Evolutionary conservation across 2,888 invertebrate genomes (phyloP).

Genomic region (Apotomis capreana): DNA sequence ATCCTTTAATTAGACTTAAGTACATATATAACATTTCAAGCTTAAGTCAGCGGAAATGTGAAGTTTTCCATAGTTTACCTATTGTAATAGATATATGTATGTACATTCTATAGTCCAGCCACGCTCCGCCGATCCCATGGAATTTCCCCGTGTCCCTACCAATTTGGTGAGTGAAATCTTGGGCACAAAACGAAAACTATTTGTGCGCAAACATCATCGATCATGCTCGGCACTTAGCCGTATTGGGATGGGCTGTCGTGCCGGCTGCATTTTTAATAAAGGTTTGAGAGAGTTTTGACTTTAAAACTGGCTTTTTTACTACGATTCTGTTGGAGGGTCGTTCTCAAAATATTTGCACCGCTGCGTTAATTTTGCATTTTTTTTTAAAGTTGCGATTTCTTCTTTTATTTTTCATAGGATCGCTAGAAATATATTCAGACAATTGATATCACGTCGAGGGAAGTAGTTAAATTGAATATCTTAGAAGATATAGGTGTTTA

Average conservation of each 20-base stretch:
- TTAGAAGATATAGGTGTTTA: too few relatives aligned
- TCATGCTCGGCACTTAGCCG: constrained; percentile 74
- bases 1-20: too few relatives aligned
- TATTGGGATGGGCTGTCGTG: constrained; percentile 57
- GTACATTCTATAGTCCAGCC: not conserved
- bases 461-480: too few relatives aligned
- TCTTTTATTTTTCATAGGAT: too few relatives aligned
- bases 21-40: too few relatives aligned
- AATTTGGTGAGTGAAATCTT: constrained; percentile 53
- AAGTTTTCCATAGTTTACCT: not conserved
- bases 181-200: constrained; percentile 77
- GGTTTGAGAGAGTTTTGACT: constrained; percentile 28
- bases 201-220: constrained; percentile 79
- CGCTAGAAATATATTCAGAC: too few relatives aligned
- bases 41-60: too few relatives aligned
- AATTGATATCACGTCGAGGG: too few relatives aligned
- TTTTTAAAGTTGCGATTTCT: too few relatives aligned
- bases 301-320: constrained; percentile 1
- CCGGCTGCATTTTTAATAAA: constrained; percentile 29
- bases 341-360: too few relatives aligned
- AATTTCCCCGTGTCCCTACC: constrained; percentile 44
- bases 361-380: too few relatives aligned
- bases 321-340: too few relatives aligned
- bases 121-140: constrained; percentile 15
- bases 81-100: not conserved